Base-by-base conservation (phyloP, 1,140 invertebrate species). In the Drosophila cardini region DNA sequence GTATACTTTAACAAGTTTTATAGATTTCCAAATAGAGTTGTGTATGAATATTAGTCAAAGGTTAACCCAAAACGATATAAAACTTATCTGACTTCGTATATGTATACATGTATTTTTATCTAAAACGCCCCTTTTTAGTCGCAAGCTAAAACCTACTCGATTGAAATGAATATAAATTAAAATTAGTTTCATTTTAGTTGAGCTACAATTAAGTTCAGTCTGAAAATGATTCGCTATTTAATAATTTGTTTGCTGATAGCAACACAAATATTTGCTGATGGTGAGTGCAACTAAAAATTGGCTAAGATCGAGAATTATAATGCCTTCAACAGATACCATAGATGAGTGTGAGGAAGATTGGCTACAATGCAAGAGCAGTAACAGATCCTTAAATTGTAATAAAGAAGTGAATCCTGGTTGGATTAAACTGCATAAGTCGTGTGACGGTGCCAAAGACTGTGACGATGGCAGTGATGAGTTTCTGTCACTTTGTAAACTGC, bases 401-500 rank as follows among this genome's bases (percentile, higher is more conserved):
- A 1, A 6, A 30, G n/a, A 15, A 0, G 9, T 1, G 5, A 38
- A 63, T 15, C 2, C 52, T 1, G 61, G 61, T 8, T 64, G 61
- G 61, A 5, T 65, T 13, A 40, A 7, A 43, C 6, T 2, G 1
- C 40, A 34, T 30, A n/a, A 58, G 13, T 6, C 7, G 2, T 68
- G 64, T 16, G 34, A 69, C 26, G 65, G 65, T 1, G 2, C 0
- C 8, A 11, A 4, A 7, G 5, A 69, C 9, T 69, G 65, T 34
- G 2, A 10, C 2, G 56, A 61, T 1, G 65, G 34, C 16, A 69
- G 65, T 36, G 65, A 69, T 60, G 65, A 69, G 56, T 34, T 16
- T 5, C 6, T 61, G 11, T 9, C 8, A n/a, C 8, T 1, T 0
- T 69, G 65, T 16, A 69, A 69, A 61, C 0, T 34, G 2, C 26